phyloP scores from a whole-genome alignment of 2,797 vertebrate species.

The Acipenser transmontanus region DNA sequence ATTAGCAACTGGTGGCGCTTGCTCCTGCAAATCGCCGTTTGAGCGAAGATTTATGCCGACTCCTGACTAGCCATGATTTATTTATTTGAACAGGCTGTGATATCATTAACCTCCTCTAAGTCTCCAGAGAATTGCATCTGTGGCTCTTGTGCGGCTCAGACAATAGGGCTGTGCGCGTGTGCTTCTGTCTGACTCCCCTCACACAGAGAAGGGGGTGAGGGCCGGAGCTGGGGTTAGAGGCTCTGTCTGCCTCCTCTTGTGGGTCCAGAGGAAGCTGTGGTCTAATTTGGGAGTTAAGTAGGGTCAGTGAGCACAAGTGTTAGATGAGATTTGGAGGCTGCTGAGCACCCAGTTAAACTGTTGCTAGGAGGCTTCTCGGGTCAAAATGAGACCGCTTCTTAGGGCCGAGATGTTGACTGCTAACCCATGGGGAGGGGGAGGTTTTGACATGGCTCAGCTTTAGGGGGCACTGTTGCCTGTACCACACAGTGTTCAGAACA shows the following conservation, averaged over 20 bases:
- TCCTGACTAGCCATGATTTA: slow-evolving; percentile 72
- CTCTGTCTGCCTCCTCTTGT: slow-evolving; percentile 14
- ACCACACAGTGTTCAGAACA: too few relatives aligned
- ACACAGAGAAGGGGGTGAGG: slow-evolving; percentile 1
- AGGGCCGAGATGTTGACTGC: too few relatives aligned
- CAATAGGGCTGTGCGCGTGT: slow-evolving; percentile 43
- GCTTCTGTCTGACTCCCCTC: slow-evolving; percentile 27
- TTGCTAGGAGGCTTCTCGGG: slow-evolving; percentile 33
- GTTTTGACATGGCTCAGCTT: too few relatives aligned
- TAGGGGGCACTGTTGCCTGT: too few relatives aligned
- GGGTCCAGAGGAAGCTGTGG: slow-evolving; percentile 17
- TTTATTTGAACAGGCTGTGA: slow-evolving; percentile 73
- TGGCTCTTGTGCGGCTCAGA: slow-evolving; percentile 50
- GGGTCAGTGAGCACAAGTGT: slow-evolving; percentile 2
- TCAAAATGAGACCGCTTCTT: too few relatives aligned
- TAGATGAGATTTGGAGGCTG: neutral
- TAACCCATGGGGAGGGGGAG: too few relatives aligned
- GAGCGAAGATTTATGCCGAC: slow-evolving; percentile 66
- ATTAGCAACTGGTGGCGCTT: slow-evolving; percentile 75
- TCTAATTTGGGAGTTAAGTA: slow-evolving; percentile 29
- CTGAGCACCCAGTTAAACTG: slow-evolving; percentile 43
- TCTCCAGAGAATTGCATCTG: slow-evolving; percentile 63
- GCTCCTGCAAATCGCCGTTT: slow-evolving; percentile 58
- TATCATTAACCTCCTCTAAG: slow-evolving; percentile 73
- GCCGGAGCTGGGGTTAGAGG: slow-evolving; percentile 23